These are phyloP conservation scores for Drosophila saltans DNA, from an alignment of 1,140 invertebrate species.

Conservation along the genomic window DNA sequence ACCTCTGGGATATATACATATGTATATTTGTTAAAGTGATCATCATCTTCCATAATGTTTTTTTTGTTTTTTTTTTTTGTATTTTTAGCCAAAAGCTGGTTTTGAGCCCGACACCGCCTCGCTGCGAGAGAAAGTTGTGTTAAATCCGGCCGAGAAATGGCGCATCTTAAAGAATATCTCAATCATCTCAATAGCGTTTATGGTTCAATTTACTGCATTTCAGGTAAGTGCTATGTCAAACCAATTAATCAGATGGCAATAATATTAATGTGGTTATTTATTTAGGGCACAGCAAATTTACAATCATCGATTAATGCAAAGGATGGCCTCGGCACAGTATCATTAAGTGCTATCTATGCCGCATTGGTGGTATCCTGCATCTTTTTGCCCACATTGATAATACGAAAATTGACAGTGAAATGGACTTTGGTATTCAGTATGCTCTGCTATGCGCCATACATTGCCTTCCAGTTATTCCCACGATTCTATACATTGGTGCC, in stretches of 20 bases:
- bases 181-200: conserved; percentile 93
- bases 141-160: conserved; percentile 91
- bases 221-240: conserved; percentile 82
- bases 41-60: conserved; percentile 16
- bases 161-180: conserved; percentile 94
- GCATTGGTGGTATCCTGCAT: conserved; percentile 95
- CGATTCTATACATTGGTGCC: conserved; percentile 95
- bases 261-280: conserved; percentile 40
- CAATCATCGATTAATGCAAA: conserved; percentile 94
- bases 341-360: conserved; percentile 93
- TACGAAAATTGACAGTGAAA: conserved; percentile 95
- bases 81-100: conserved; percentile 82
- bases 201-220: conserved; percentile 97
- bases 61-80: conserved; percentile 37
- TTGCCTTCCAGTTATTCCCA: conserved; percentile 96
- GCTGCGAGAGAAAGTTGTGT: conserved; percentile 88
- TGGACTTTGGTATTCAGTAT: conserved; percentile 96
- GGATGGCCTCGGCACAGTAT: conserved; percentile 92
- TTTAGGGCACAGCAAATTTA: conserved; percentile 92
- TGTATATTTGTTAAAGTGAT: conserved; percentile 6
- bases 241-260: no score
- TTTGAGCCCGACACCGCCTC: conserved; percentile 82
- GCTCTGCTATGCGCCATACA: conserved; percentile 96
- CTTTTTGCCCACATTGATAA: conserved; percentile 95
- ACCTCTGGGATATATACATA: not conserved